Evolutionary conservation across 2,797 vertebrate genomes (phyloP).

Genomic region (Anabas testudineus): DNA sequence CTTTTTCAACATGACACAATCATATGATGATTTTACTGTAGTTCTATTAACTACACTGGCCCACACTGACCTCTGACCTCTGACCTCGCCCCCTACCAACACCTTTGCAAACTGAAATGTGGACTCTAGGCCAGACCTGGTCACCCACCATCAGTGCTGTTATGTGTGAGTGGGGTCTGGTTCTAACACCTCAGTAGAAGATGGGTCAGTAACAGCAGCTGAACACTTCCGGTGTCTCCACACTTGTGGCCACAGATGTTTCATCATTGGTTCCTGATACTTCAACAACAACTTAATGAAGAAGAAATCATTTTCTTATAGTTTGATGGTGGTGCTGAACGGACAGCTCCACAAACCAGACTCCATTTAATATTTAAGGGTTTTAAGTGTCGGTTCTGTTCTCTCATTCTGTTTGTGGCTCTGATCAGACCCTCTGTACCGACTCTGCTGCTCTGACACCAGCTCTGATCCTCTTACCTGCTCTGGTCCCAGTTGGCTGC

Average conservation of each 20-base stretch:
- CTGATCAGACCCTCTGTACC: not conserved
- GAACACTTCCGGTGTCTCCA: not conserved
- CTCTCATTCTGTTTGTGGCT: not conserved
- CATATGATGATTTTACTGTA: too few species aligned
- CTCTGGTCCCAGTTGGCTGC: constrained; percentile 99
- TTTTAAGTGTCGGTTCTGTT: not conserved
- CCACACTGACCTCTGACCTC: too few species aligned
- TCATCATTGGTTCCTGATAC: not conserved
- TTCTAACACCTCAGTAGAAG: too few species aligned
- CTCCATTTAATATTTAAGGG: not conserved
- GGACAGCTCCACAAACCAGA: constrained; percentile 44
- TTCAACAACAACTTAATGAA: not conserved
- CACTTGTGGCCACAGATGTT: not conserved
- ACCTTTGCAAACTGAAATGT: too few species aligned
- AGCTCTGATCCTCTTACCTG: constrained; percentile 85
- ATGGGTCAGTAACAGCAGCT: too few species aligned
- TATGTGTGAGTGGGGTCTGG: too few species aligned
- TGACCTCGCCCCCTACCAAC: too few species aligned
- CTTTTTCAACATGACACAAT: too few species aligned
- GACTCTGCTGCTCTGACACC: not conserved
- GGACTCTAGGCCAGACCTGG: too few species aligned
- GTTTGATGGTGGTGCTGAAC: constrained; percentile 55
- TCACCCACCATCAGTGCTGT: too few species aligned
- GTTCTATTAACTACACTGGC: too few species aligned
- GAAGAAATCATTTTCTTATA: too few species aligned